A percentile compares a stretch with the other conserved stretches of the same genome.
phyloP scores from a whole-genome alignment of 2,113 vertebrate genomes.

The Centropus bengalensis region DNA sequence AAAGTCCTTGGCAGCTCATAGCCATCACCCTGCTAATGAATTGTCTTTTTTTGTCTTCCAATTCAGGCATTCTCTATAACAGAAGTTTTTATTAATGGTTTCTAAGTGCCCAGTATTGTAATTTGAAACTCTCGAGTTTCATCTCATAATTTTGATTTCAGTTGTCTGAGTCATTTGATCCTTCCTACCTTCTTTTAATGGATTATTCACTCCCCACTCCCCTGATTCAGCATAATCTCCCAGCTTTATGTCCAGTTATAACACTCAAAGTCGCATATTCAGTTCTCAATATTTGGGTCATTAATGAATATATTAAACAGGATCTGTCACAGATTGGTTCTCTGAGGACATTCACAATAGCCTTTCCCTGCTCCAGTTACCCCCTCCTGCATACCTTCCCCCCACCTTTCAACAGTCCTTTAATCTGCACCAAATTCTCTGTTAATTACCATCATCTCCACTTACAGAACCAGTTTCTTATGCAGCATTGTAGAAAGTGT shows the following conservation, averaged over 20 bases:
- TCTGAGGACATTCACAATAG: neutral
- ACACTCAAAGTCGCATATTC: neutral
- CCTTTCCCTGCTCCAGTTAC: neutral
- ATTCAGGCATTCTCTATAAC: neutral
- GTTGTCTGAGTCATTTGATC: neutral
- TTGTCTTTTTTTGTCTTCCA: neutral
- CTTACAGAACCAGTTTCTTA: neutral
- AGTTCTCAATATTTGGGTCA: neutral
- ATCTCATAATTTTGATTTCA: neutral
- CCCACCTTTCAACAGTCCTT: neutral
- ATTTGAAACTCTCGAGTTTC: neutral
- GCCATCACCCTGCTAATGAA: neutral
- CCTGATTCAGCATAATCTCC: neutral
- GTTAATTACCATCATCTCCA: neutral
- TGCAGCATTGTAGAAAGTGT: fast-evolving
- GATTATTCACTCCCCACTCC: neutral
- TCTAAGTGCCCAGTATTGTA: neutral
- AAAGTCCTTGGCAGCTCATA: neutral
- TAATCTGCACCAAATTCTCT: neutral
- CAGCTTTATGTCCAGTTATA: neutral
- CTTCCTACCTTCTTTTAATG: neutral
- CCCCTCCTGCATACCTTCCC: neutral
- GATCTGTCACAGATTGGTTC: neutral
- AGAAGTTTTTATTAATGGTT: neutral
- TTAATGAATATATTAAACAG: neutral